Evolutionary conservation across 1,140 invertebrate genomes (phyloP), one percentile per base, ranked within the genome.

Genomic region (Dolichoris vasculosae): DNA sequence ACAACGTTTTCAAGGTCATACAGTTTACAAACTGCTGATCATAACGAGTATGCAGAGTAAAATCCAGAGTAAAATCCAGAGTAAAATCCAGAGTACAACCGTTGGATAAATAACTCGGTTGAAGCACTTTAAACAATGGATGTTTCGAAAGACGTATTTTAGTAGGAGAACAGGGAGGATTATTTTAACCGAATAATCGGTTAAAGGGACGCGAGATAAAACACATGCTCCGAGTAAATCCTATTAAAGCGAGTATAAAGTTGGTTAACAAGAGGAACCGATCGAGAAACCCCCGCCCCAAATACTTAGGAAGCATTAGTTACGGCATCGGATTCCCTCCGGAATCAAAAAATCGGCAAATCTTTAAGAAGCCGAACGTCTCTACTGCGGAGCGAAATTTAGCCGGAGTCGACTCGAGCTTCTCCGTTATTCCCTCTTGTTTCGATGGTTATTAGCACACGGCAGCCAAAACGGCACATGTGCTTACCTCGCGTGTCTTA

Each of bases 291-390:
- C n/a, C n/a, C n/a, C n/a, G n/a, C n/a, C 40, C 4, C 32, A 20
- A 69, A 40, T 35, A 69, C 67, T 17, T 38, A 2, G 3, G 35
- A 20, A 38, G 2, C 15, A 20, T 1, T 38, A 38, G n/a, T 20
- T 38, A 30, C 6, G 17, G 30, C 9, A 55, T 77, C 30, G 2
- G 6, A 77, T 77, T 75, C 9, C 35, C 35, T 23, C 75, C n/a
- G n/a, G 55, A 59, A 38, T 48, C 2, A 15, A 63, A 46, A 84
- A 77, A 30, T 67, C 73, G 43, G 30, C 82, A 84, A 67, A 67
- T 84, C 55, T 20, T 84, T 67, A 67, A 76, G 9, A 46, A 51
- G 35, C 35, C 3, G 43, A 67, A 84, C 55, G 48, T 77, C 43
- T 84, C 75, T 84, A 77, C 82, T 84, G 4, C 0, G 8, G 13